Evolutionary conservation across 2,113 vertebrate genomes (phyloP), one percentile per base, ranked within the genome.

Genomic region (Eurypyga helias): DNA sequence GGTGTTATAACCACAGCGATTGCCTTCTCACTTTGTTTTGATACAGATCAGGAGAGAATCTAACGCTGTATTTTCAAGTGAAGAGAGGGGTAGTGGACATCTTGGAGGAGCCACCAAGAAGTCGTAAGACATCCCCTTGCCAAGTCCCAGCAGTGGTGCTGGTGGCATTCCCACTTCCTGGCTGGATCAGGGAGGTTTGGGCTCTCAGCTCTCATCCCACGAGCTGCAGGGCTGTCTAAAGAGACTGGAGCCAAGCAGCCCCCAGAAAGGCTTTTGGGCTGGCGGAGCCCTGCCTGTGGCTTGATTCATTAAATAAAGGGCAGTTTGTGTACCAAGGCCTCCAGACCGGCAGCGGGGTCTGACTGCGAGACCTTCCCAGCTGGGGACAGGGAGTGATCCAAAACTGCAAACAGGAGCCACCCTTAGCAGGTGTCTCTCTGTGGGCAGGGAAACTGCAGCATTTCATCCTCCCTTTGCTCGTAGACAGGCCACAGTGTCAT

Each of bases 351-450:
- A 57, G 36, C 26, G 36, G 45, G 18, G 8, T 72, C 21, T 17
- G 12, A 61, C 12, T 26, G 25, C 21, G 18, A 79, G 10, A 64
- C 43, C 20, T 77, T 64, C 38, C 41, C 24, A 9, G 31, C 8
- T 48, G 28, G 20, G 16, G 19, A 46, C 3, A 21, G 7, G 9
- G 9, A 58, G 10, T 36, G 48, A 66, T 21, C 25, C 51, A 23
- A 54, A 89, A 77, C 26, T 65, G 9, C 38, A 41, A 48, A 23
- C 21, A 34, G 51, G 29, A 89, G 28, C 31, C 25, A 23, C 4
- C n/a, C 73, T 46, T 2, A 11, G 28, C 57, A 76, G 26, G 11
- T 13, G 7, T 10, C 36, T 33, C 10, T 36, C 0, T 3, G 0
- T 14, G 29, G 9, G 28, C 46, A 72, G 29, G 46, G 33, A 34